These are phyloP conservation scores for Semnornis frantzii DNA, from an alignment of 2,113 vertebrate genomes.

Conservation along the genomic window DNA sequence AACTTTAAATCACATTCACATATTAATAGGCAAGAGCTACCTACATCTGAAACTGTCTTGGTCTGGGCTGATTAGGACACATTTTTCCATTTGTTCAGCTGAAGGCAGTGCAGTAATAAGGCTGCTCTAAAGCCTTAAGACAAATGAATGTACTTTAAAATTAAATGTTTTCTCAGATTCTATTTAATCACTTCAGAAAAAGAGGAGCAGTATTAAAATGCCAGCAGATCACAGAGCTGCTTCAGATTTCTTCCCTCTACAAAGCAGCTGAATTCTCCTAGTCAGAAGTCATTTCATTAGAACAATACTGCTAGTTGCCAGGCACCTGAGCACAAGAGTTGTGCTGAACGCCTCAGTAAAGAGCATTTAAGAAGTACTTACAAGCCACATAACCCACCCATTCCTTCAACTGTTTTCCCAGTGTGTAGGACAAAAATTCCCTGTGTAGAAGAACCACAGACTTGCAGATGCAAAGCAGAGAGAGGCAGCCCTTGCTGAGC, in stretches of 20 bases:
- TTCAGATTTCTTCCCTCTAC: background rate
- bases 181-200: background rate
- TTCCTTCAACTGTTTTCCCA: background rate
- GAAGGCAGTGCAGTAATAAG: background rate
- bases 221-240: background rate
- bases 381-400: background rate
- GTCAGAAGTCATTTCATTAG: background rate
- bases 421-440: background rate
- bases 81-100: background rate
- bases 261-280: background rate
- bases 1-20: background rate
- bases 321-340: background rate
- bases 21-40: background rate
- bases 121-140: background rate
- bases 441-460: accelerated
- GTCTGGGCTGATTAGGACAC: background rate
- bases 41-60: background rate
- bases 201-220: background rate
- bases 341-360: background rate
- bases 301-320: background rate
- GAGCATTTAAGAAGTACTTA: background rate
- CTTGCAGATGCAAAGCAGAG: background rate
- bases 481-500: background rate
- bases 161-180: background rate
- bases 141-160: background rate